phyloP scores from a whole-genome alignment of 2,888 invertebrate genomes.

The Maniola hyperantus region DNA sequence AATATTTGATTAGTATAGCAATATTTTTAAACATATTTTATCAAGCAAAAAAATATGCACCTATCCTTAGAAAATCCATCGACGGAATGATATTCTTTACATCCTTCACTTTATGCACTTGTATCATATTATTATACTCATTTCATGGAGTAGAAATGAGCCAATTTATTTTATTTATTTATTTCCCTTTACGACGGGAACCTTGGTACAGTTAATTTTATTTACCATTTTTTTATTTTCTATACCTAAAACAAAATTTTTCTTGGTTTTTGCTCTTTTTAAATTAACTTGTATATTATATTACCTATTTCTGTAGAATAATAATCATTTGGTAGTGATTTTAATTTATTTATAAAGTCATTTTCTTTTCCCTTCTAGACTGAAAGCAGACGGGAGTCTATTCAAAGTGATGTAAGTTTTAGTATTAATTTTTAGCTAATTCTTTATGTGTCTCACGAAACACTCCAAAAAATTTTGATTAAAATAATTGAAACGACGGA shows the following conservation, averaged over 20 bases:
- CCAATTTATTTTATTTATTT: neutral
- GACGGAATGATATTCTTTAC: neutral
- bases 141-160: neutral
- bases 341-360: neutral
- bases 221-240: neutral
- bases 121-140: neutral
- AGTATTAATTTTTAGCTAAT: neutral
- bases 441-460: neutral
- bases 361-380: constrained; percentile 50
- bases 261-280: neutral
- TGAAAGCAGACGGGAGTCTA: constrained; percentile 70
- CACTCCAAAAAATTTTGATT: neutral
- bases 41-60: too few relatives aligned
- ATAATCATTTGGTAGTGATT: neutral
- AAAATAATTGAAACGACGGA: neutral
- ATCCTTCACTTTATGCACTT: neutral
- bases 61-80: too few relatives aligned
- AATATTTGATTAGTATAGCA: too few relatives aligned
- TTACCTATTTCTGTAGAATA: neutral
- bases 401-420: constrained; percentile 63
- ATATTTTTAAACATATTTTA: too few relatives aligned
- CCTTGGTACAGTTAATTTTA: neutral
- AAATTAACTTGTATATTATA: neutral
- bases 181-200: neutral
- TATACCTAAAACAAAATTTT: neutral